phyloP scores from a whole-genome alignment of 2,888 invertebrate species.

The Erynnis tages region DNA sequence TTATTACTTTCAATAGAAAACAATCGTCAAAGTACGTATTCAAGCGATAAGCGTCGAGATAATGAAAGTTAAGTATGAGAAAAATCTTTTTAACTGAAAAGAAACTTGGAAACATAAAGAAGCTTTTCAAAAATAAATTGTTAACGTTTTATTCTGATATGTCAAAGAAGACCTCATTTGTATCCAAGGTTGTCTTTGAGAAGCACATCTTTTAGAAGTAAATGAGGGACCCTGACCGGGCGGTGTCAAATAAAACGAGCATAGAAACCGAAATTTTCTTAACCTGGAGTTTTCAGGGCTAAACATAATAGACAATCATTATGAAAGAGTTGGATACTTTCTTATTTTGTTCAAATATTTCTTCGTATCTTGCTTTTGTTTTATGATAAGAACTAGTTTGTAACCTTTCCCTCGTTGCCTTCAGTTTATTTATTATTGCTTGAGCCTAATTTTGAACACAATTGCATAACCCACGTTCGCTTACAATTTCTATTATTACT shows the following conservation, averaged over 20 bases:
- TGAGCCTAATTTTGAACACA: too few relatives aligned
- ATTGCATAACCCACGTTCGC: too few relatives aligned
- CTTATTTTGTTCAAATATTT: not conserved
- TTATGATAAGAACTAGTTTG: too few relatives aligned
- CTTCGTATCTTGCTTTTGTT: too few relatives aligned
- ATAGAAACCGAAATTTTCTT: conserved; percentile 4
- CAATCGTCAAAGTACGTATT: too few relatives aligned
- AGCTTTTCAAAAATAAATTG: not conserved
- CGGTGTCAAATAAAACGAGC: not conserved
- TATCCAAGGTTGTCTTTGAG: conserved; percentile 19
- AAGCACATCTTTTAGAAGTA: conserved; percentile 15
- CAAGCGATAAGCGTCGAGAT: not conserved
- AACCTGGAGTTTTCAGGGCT: not conserved
- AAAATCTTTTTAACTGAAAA: not conserved
- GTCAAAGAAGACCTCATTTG: conserved; percentile 18
- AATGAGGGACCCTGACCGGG: conserved; percentile 25
- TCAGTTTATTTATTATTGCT: too few relatives aligned
- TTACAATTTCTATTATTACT: too few relatives aligned
- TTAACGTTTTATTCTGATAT: not conserved
- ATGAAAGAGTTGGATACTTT: not conserved
- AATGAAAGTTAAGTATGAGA: not conserved
- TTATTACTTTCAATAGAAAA: too few relatives aligned
- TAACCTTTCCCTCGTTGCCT: too few relatives aligned
- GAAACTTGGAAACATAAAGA: too few relatives aligned
- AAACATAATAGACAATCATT: not conserved